These are phyloP conservation scores for Amphiprion ocellaris DNA, from an alignment of 2,113 vertebrate species.

Conservation along the genomic window DNA sequence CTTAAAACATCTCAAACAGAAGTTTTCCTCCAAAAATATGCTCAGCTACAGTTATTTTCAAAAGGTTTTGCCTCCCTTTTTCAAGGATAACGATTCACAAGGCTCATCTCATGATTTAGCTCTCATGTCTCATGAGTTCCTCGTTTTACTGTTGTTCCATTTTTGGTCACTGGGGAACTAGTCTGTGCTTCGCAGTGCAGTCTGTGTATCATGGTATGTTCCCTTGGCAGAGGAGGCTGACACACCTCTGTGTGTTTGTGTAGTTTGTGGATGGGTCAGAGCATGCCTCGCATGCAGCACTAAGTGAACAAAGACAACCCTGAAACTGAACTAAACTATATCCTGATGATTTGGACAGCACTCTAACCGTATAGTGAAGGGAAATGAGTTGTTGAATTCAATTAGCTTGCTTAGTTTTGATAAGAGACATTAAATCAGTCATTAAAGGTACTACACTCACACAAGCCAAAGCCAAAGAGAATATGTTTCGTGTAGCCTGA, in stretches of 20 bases:
- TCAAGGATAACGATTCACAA: neutral
- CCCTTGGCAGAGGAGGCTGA: slow-evolving; percentile 60
- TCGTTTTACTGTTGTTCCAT: slow-evolving; percentile 52
- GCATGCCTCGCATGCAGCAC: slow-evolving; percentile 44
- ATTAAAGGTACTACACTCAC: neutral
- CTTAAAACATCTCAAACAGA: neutral
- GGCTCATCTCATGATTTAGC: neutral
- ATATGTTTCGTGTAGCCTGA: slow-evolving; percentile 36
- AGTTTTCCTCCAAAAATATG: neutral
- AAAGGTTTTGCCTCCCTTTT: neutral
- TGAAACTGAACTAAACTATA: neutral
- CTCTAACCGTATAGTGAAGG: neutral
- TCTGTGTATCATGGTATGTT: slow-evolving; percentile 63
- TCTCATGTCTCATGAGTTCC: slow-evolving; percentile 15
- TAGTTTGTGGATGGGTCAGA: slow-evolving; percentile 61
- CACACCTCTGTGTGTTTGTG: slow-evolving; percentile 75
- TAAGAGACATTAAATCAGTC: neutral
- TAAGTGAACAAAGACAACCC: slow-evolving; percentile 29
- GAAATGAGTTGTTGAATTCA: slow-evolving; percentile 27
- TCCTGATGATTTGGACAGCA: slow-evolving; percentile 2
- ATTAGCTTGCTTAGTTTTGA: slow-evolving; percentile 10
- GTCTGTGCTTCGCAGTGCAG: slow-evolving; percentile 24
- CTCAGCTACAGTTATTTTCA: no score
- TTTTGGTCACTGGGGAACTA: slow-evolving; percentile 59
- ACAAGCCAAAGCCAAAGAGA: neutral